Conservation (phyloP, 2,797 vertebrate genomes). For the Crax fasciolata region DNA sequence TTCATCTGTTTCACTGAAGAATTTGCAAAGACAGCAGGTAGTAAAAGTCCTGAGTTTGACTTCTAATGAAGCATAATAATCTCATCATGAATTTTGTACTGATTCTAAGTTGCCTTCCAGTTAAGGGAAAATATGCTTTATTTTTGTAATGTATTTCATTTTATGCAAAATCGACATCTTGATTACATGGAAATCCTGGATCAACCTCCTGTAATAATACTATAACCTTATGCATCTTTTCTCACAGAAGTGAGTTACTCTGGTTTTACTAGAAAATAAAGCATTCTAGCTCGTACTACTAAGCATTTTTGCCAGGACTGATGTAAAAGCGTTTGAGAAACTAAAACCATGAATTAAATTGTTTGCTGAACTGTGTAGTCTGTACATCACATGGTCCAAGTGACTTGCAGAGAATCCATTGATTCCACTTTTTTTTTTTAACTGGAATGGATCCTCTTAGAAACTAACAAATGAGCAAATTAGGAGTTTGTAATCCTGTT, state of each 20-base stretch:
- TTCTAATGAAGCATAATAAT: background rate
- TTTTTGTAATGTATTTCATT: background rate
- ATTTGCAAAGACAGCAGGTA: background rate
- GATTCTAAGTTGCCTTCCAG: background rate
- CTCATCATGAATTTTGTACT: background rate
- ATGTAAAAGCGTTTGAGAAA: background rate
- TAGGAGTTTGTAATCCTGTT: background rate
- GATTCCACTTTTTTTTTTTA: background rate
- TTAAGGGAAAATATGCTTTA: background rate
- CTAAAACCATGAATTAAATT: background rate
- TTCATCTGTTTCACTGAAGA: background rate
- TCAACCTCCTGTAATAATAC: background rate
- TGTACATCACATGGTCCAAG: background rate
- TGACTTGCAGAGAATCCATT: background rate
- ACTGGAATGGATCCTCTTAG: background rate
- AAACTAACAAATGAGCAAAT: background rate
- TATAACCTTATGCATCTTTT: background rate
- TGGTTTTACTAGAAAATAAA: background rate
- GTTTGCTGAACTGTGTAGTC: background rate
- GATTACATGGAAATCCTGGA: background rate
- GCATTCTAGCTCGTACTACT: background rate
- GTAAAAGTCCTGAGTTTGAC: background rate
- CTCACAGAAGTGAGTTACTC: background rate
- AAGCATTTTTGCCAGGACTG: background rate
- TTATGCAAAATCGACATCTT: background rate